Evolutionary conservation across 2,888 invertebrate species (phyloP).

Genomic region (Aspidiotus destructor): DNA sequence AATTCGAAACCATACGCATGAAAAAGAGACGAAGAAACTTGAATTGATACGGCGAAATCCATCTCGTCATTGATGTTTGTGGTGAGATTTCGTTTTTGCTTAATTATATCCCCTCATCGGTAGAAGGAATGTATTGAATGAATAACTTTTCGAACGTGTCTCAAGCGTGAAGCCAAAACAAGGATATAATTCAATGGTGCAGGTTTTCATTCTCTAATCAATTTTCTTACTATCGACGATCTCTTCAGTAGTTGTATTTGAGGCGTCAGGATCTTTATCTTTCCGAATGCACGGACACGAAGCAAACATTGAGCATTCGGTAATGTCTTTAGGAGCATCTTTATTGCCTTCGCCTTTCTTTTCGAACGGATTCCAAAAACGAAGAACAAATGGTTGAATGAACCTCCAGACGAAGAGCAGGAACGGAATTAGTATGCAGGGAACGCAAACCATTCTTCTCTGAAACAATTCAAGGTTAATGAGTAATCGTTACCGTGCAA

Average conservation of each 20-base stretch:
- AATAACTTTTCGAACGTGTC: no score
- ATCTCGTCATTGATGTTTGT: no score
- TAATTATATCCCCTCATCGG: no score
- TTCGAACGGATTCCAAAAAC: slow-evolving; percentile 62
- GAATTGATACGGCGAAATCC: no score
- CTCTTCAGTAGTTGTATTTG: background rate
- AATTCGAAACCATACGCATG: no score
- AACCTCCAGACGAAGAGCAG: slow-evolving; percentile 75
- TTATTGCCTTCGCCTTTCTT: slow-evolving; percentile 21
- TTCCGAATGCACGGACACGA: slow-evolving; percentile 27
- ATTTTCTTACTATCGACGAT: background rate
- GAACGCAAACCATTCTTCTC: slow-evolving; percentile 51
- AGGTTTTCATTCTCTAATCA: background rate
- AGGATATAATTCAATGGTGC: no score
- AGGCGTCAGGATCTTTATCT: slow-evolving; percentile 4
- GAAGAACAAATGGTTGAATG: slow-evolving; percentile 68
- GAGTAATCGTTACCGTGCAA: no score
- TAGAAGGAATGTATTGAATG: no score
- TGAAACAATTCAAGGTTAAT: no score
- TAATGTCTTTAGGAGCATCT: slow-evolving; percentile 13
- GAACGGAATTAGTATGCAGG: slow-evolving; percentile 75
- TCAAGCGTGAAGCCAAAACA: no score
- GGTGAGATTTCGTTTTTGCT: no score
- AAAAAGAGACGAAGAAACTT: no score
- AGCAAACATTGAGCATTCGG: slow-evolving; percentile 29